Percentiles rank a stretch among this genome's conserved stretches.
Evolutionary conservation across 2,113 vertebrate species (phyloP).

Genomic region (Plestiodon gilberti): DNA sequence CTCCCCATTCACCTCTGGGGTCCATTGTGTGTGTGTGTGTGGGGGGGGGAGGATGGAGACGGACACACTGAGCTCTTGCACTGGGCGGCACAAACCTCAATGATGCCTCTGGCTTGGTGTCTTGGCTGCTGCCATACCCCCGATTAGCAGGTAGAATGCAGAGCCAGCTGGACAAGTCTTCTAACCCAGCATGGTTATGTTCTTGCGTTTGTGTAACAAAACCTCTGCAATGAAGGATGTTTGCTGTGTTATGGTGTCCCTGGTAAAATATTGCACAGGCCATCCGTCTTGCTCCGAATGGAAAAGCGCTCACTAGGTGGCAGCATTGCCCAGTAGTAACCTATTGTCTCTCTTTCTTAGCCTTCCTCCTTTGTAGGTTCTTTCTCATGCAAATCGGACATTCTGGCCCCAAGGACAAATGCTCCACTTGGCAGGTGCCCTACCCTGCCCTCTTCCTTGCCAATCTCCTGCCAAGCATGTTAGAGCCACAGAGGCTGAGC

Average conservation of each 20-base stretch:
- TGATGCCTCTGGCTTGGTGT: too few species aligned
- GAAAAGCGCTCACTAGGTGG: constrained; percentile 36
- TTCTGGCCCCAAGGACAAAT: not conserved
- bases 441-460: too few species aligned
- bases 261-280: not conserved
- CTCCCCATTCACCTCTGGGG: too few species aligned
- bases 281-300: not conserved
- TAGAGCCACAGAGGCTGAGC: not conserved
- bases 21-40: too few species aligned
- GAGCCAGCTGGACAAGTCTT: not conserved
- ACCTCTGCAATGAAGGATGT: not conserved
- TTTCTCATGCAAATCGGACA: not conserved
- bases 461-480: not conserved
- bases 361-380: not conserved
- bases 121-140: too few species aligned
- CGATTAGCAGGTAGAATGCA: not conserved
- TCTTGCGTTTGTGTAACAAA: not conserved
- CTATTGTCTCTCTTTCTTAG: too few species aligned
- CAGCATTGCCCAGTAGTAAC: not conserved
- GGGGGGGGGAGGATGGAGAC: too few species aligned
- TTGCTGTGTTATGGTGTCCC: not conserved
- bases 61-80: too few species aligned
- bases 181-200: not conserved
- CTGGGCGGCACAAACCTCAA: too few species aligned
- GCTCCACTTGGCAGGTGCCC: not conserved